phyloP scores from a whole-genome alignment of 2,113 vertebrate genomes.

The Syngnathus scovelli region DNA sequence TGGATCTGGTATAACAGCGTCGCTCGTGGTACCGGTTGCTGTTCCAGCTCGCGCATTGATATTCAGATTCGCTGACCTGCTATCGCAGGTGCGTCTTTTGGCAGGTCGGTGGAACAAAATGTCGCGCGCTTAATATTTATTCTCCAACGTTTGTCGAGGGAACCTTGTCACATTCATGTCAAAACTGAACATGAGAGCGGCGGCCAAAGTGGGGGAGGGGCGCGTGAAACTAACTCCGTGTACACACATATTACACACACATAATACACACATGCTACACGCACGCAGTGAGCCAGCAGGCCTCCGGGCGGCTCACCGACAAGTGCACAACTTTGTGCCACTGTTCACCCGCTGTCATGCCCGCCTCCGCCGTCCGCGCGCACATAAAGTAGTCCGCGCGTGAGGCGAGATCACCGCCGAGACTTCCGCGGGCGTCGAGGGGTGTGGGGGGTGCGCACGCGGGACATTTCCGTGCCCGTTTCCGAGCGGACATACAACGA shows the following conservation, averaged over 20 bases:
- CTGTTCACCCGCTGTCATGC: conserved; percentile 49
- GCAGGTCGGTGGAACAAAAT: background rate
- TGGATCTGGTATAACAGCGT: too few relatives aligned
- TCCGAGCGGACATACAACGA: conserved; percentile 39
- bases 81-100: conserved; percentile 41
- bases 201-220: conserved; percentile 70
- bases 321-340: conserved; percentile 77
- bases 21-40: background rate
- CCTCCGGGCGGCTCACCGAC: conserved; percentile 68
- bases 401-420: conserved; percentile 9
- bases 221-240: conserved; percentile 68
- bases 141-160: conserved; percentile 37
- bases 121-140: background rate
- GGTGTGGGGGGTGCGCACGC: conserved; percentile 9
- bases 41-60: conserved; percentile 8
- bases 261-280: conserved; percentile 16
- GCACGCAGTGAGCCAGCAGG: conserved; percentile 39
- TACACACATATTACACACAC: conserved; percentile 20
- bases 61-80: conserved; percentile 1
- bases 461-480: conserved; percentile 37
- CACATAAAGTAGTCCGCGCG: conserved; percentile 8
- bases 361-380: conserved; percentile 22
- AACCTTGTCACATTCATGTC: conserved; percentile 71
- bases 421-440: conserved; percentile 17
- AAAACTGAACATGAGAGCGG: conserved; percentile 60